Evolutionary conservation across 2,888 invertebrate genomes (phyloP).

Genomic region (Agriopis aurantiaria): DNA sequence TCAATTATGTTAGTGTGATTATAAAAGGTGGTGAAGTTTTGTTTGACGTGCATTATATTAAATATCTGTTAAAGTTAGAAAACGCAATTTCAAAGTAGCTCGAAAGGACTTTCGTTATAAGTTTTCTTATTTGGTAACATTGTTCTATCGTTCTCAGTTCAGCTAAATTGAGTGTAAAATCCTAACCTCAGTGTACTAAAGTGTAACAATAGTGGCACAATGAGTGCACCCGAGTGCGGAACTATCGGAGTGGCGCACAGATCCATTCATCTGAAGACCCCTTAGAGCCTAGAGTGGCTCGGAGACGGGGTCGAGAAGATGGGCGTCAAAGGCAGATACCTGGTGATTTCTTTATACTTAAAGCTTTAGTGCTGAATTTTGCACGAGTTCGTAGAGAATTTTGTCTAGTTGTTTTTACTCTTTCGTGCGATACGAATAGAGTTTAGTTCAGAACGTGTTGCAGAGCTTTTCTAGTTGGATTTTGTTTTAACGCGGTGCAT

Average conservation of each 20-base stretch:
- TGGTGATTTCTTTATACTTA: constrained; percentile 65
- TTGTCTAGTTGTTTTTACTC: background rate
- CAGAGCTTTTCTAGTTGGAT: background rate
- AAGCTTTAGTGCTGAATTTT: constrained; percentile 14
- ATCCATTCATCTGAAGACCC: constrained; percentile 28
- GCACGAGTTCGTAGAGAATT: constrained; percentile 7
- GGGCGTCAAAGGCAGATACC: constrained; percentile 75
- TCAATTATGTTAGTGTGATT: too few species aligned
- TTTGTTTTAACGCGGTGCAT: constrained; percentile 20
- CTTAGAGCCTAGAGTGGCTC: constrained; percentile 10
- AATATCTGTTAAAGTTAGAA: too few species aligned
- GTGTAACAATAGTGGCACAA: constrained; percentile 22
- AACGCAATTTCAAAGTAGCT: too few species aligned
- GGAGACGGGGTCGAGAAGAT: constrained; percentile 51
- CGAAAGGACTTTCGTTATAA: too few species aligned
- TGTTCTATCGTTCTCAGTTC: too few species aligned
- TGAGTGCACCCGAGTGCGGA: constrained; percentile 21
- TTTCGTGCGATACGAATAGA: background rate
- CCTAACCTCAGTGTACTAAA: constrained; percentile 2
- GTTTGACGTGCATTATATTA: too few species aligned
- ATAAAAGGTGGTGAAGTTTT: too few species aligned
- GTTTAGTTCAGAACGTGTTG: constrained; percentile 1
- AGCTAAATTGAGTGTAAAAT: too few species aligned
- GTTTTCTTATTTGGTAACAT: too few species aligned
- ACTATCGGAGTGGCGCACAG: constrained; percentile 31